Base-by-base conservation (phyloP, 2,797 vertebrate species). In the Urocyon cinereoargenteus region DNA sequence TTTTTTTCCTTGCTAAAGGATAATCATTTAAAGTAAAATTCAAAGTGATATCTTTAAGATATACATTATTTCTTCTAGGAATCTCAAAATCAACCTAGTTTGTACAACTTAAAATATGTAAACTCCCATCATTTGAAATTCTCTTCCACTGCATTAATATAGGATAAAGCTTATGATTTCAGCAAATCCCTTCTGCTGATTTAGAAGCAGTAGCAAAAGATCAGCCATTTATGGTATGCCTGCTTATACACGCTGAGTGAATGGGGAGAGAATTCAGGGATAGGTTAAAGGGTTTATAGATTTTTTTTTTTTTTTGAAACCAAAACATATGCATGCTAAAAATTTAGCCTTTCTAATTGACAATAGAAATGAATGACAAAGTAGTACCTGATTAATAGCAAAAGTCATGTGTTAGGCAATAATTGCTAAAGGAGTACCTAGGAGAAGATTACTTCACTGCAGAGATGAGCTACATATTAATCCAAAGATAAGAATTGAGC, bases 21-120 rank as follows among this genome's bases (percentile, higher is more conserved):
- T 84, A 79, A 88, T 96, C 79, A 96, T 96, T 97, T 96, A 64
- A 77, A 89, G 61, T 97, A 88, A 90, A 96, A 92, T 51, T 92
- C 53, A 77, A 92, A 91, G 28, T 83, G 5, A 19, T 45, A 18
- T 92, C 73, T 93, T 95, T 92, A 96, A 97, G 92, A 87, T 94
- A 57, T 34, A 7, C 14, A 92, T 90, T 82, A 93, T 89, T 90
- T 68, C 72, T 96, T 84, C n/a, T 92, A 90, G 55, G 62, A 88
- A 96, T 85, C n/a, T 97, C 57, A 79, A 90, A 93, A 85, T 78
- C 61, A 90, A 7, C 78, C 83, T 91, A 61, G 13, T 86, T 77
- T 92, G 10, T 78, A 85, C 13, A 90, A 90, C 13, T 82, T 75
- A 82, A 92, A 94, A 93, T 72, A 86, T 79, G 31, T 79, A 93